These are phyloP conservation scores for Crossoptilon crossoptilon DNA, from an alignment of 2,797 vertebrate genomes.

Conservation along the genomic window DNA sequence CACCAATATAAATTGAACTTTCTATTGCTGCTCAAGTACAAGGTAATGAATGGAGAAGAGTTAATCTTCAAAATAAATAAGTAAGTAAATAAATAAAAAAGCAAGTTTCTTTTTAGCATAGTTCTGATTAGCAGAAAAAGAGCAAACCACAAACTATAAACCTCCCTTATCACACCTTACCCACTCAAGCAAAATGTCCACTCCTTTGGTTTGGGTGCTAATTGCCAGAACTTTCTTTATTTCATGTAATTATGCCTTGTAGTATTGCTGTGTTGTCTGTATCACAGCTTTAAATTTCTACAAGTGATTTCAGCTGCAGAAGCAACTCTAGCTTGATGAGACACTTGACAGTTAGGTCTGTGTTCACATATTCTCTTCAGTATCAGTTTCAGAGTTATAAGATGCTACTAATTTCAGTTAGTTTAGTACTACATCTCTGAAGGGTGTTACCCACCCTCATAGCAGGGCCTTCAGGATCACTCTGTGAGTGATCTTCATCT, in stretches of 20 bases:
- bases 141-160: not conserved
- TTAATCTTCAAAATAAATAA: not conserved
- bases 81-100: not conserved
- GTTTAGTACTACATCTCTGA: not conserved
- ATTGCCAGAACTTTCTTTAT: not conserved
- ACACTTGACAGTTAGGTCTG: not conserved
- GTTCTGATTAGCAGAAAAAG: not conserved
- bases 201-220: not conserved
- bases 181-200: not conserved
- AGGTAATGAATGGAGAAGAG: not conserved
- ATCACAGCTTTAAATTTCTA: not conserved
- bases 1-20: conserved; percentile 12
- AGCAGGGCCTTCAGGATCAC: not conserved
- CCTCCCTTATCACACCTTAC: not conserved
- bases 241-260: not conserved
- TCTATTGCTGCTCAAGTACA: not conserved
- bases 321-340: not conserved
- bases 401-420: not conserved
- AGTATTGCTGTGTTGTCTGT: not conserved
- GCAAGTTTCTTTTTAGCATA: not conserved
- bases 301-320: not conserved
- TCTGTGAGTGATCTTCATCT: not conserved
- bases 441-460: not conserved
- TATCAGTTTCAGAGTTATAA: not conserved
- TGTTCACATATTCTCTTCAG: not conserved